Evolutionary conservation across 2,113 vertebrate species (phyloP).

Genomic region (Zapornia atra): DNA sequence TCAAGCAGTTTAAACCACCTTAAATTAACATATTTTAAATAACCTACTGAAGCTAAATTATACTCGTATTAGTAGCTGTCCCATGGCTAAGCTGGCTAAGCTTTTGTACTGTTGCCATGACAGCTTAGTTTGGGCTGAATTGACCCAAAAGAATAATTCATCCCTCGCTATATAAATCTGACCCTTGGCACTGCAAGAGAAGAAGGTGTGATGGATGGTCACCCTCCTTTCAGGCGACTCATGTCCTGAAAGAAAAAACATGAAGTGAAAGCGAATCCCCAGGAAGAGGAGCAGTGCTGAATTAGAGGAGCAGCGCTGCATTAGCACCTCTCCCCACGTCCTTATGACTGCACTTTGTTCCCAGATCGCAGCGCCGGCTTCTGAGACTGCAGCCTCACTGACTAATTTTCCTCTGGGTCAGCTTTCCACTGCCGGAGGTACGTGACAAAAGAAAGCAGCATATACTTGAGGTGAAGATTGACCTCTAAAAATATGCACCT

Average conservation of each 20-base stretch:
- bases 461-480: not conserved
- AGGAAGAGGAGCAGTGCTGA: constrained; percentile 9
- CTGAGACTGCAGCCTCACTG: not conserved
- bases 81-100: not conserved
- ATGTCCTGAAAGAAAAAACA: not conserved
- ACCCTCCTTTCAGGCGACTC: not conserved
- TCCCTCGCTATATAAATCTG: not conserved
- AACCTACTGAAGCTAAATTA: not conserved
- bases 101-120: constrained; percentile 6
- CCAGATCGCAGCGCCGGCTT: not conserved
- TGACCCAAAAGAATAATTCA: constrained; percentile 12
- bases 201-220: not conserved
- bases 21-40: not conserved
- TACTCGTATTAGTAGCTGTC: not conserved
- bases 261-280: not conserved
- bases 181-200: not conserved
- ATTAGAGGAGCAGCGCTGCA: constrained; percentile 10
- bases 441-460: not conserved
- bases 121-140: not conserved
- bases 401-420: not conserved
- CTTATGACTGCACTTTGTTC: not conserved
- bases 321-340: not conserved
- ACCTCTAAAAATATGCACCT: not conserved
- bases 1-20: not conserved
- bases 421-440: not conserved